Evolutionary conservation across 1,140 invertebrate genomes (phyloP).

Genomic region (Pseudachorutes palmiensis): DNA sequence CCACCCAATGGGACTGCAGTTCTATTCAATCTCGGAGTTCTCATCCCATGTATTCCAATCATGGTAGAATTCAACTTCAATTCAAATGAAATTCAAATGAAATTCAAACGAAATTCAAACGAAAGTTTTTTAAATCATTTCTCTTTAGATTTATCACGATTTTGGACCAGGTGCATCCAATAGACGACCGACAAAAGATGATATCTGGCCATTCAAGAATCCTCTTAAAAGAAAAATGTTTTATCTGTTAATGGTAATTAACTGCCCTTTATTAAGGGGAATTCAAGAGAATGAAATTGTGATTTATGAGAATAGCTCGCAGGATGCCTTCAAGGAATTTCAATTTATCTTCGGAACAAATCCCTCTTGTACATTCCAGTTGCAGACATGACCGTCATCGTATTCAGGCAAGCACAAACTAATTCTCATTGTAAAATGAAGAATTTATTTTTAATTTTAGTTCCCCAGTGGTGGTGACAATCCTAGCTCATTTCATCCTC

Average conservation of each 20-base stretch:
- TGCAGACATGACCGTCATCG: constrained; percentile 28
- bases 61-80: background rate
- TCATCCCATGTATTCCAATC: constrained; percentile 9
- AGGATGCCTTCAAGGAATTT: constrained; percentile 2
- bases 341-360: constrained; percentile 17
- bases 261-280: background rate
- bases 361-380: constrained; percentile 20
- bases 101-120: too few relatives aligned
- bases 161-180: background rate
- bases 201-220: constrained; percentile 14
- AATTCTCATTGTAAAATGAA: background rate
- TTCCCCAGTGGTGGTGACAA: background rate
- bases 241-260: constrained; percentile 3
- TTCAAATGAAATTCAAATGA: background rate
- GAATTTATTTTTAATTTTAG: background rate
- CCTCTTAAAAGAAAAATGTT: constrained; percentile 10
- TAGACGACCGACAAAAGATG: background rate
- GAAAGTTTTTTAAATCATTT: background rate
- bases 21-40: background rate
- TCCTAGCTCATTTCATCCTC: constrained; percentile 27
- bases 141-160: background rate
- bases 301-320: constrained; percentile 4
- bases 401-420: constrained; percentile 14
- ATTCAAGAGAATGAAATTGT: background rate
- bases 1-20: background rate